A percentile compares a stretch with the other conserved stretches of the same genome.
These are phyloP conservation scores for Dendrolimus houi DNA, from an alignment of 2,888 invertebrate genomes.

Conservation along the genomic window DNA sequence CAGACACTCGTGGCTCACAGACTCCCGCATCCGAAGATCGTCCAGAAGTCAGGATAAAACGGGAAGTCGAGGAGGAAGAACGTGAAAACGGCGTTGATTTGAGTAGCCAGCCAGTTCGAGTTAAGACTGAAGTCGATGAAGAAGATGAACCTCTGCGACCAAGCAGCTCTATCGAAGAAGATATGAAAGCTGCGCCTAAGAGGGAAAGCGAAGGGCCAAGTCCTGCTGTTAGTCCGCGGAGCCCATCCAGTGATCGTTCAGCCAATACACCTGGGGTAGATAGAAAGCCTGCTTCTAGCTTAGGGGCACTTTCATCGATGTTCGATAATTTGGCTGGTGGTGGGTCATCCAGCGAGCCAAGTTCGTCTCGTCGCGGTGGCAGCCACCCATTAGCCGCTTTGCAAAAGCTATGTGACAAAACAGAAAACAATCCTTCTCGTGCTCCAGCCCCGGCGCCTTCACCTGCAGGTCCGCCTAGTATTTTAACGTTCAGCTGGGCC, in stretches of 20 bases:
- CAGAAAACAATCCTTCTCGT: conserved; percentile 84
- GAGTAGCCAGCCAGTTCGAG: conserved; percentile 66
- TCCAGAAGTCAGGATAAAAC: conserved; percentile 77
- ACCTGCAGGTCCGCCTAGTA: conserved; percentile 85
- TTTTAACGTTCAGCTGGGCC: conserved; percentile 95
- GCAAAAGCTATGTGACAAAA: conserved; percentile 97
- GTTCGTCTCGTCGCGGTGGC: conserved; percentile 80
- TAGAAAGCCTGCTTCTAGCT: conserved; percentile 79
- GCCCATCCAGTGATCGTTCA: conserved; percentile 88
- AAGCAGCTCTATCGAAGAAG: conserved; percentile 50
- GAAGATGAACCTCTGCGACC: conserved; percentile 74
- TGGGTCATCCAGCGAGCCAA: conserved; percentile 57
- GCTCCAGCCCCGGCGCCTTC: conserved; percentile 70
- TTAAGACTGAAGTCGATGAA: conserved; percentile 80
- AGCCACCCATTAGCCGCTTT: conserved; percentile 96
- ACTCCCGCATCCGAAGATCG: conserved; percentile 78
- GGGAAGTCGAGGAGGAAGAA: conserved; percentile 72
- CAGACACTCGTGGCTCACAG: conserved; percentile 79
- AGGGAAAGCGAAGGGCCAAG: conserved; percentile 75
- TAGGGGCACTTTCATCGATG: conserved; percentile 92
- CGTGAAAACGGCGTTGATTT: conserved; percentile 66
- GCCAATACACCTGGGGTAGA: conserved; percentile 82
- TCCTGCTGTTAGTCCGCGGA: conserved; percentile 79
- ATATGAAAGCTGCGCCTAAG: conserved; percentile 57
- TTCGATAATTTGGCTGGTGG: conserved; percentile 88